Conservation (phyloP, 2,113 vertebrate species). For the Eidolon helvum region DNA sequence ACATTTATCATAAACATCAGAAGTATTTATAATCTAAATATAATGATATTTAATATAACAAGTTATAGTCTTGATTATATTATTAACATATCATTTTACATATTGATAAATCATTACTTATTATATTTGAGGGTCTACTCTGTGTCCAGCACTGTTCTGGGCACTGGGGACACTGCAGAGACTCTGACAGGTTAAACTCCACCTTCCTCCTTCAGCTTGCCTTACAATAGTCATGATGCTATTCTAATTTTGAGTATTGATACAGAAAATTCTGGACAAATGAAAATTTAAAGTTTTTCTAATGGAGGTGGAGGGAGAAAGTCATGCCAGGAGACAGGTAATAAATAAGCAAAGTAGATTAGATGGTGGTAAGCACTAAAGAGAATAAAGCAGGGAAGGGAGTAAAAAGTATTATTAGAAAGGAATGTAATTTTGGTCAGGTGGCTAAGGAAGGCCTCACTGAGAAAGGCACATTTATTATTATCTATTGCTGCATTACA, state of each 20-base stretch:
- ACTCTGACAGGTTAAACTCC: neutral
- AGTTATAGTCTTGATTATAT: neutral
- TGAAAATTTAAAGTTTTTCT: neutral
- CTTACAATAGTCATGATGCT: neutral
- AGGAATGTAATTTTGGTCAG: neutral
- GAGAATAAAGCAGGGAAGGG: neutral
- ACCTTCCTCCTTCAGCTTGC: neutral
- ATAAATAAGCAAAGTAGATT: neutral
- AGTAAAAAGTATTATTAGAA: neutral
- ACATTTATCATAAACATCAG: neutral
- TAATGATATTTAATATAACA: neutral
- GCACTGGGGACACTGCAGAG: accelerated
- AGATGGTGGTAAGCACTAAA: neutral
- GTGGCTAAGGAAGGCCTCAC: neutral
- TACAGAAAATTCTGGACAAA: neutral
- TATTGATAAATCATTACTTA: too few relatives aligned
- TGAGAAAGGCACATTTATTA: neutral
- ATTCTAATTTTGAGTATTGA: neutral
- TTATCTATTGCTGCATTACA: neutral
- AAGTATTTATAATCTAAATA: neutral
- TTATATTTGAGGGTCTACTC: neutral
- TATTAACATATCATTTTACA: neutral
- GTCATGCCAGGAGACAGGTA: neutral
- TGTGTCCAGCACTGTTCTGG: neutral
- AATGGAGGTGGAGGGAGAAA: neutral